Percentiles rank a stretch among this genome's conserved stretches.
These are phyloP conservation scores for Leuctra nigra DNA, from an alignment of 2,888 invertebrate species.

Conservation along the genomic window DNA sequence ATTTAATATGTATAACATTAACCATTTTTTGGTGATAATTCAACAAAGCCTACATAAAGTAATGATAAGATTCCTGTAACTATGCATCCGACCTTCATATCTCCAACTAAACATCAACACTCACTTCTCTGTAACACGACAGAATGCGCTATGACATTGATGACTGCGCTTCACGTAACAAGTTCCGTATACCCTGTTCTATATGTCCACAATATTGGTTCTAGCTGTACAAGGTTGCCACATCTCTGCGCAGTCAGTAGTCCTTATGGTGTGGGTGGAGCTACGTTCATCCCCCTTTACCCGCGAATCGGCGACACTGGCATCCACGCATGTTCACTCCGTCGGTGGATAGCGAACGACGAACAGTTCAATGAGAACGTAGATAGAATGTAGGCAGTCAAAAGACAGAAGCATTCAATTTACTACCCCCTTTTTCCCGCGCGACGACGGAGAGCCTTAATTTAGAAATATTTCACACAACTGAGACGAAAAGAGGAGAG, in stretches of 20 bases:
- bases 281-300: not conserved
- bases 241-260: slow-evolving; percentile 21
- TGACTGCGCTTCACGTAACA: not conserved
- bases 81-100: too few relatives aligned
- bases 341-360: not conserved
- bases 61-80: too few relatives aligned
- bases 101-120: too few relatives aligned
- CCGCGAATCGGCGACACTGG: slow-evolving; percentile 1
- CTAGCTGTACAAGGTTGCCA: slow-evolving; percentile 41
- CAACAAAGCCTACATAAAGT: too few relatives aligned
- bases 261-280: slow-evolving; percentile 26
- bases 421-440: not conserved
- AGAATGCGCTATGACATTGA: too few relatives aligned
- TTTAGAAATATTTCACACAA: too few relatives aligned
- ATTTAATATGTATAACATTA: too few relatives aligned
- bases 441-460: too few relatives aligned
- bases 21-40: too few relatives aligned
- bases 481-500: too few relatives aligned
- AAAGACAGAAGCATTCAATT: not conserved
- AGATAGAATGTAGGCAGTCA: not conserved
- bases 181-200: slow-evolving; percentile 14
- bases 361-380: not conserved
- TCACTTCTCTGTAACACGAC: too few relatives aligned
- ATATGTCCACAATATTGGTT: slow-evolving; percentile 46
- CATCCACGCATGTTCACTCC: slow-evolving; percentile 19